Conservation (phyloP, 2,888 invertebrate genomes). For the Fissipunctia ypsillon region DNA sequence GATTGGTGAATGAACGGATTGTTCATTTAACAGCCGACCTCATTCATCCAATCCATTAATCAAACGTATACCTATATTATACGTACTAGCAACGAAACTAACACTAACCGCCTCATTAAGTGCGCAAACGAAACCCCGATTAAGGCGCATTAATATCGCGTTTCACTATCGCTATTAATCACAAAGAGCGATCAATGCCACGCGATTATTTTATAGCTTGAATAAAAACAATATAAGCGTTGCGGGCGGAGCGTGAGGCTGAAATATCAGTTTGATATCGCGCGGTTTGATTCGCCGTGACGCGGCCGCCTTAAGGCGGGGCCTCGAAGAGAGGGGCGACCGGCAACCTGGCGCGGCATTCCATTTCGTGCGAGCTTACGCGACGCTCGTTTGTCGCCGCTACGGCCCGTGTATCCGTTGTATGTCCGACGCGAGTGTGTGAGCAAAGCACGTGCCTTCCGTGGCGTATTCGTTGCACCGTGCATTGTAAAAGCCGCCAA, state of each 20-base stretch:
- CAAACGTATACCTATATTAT: slow-evolving; percentile 54
- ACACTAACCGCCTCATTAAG: slow-evolving; percentile 71
- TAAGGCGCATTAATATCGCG: slow-evolving; percentile 71
- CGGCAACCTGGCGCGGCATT: slow-evolving; percentile 77
- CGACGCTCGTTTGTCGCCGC: slow-evolving; percentile 68
- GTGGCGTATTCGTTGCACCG: slow-evolving; percentile 80
- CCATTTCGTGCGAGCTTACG: slow-evolving; percentile 80
- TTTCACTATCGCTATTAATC: slow-evolving; percentile 77
- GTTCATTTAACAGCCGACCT: slow-evolving; percentile 63
- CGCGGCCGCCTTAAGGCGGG: slow-evolving; percentile 88
- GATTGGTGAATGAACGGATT: slow-evolving; percentile 58
- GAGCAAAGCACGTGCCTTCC: slow-evolving; percentile 77
- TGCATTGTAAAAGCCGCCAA: slow-evolving; percentile 90
- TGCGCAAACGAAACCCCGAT: slow-evolving; percentile 68
- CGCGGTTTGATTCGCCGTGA: slow-evolving; percentile 88
- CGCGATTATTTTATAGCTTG: slow-evolving; percentile 87
- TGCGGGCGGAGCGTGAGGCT: slow-evolving; percentile 86
- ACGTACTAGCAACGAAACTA: slow-evolving; percentile 59
- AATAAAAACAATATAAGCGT: slow-evolving; percentile 88
- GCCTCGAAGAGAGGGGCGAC: slow-evolving; percentile 81
- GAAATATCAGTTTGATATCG: slow-evolving; percentile 89
- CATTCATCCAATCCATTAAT: slow-evolving; percentile 65
- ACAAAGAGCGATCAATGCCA: slow-evolving; percentile 77
- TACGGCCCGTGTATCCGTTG: slow-evolving; percentile 76
- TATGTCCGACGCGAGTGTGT: slow-evolving; percentile 83